Evolutionary conservation across 2,888 invertebrate species (phyloP), one percentile per base, ranked within the genome.

Genomic region (Rhaphigaster nebulosa): DNA sequence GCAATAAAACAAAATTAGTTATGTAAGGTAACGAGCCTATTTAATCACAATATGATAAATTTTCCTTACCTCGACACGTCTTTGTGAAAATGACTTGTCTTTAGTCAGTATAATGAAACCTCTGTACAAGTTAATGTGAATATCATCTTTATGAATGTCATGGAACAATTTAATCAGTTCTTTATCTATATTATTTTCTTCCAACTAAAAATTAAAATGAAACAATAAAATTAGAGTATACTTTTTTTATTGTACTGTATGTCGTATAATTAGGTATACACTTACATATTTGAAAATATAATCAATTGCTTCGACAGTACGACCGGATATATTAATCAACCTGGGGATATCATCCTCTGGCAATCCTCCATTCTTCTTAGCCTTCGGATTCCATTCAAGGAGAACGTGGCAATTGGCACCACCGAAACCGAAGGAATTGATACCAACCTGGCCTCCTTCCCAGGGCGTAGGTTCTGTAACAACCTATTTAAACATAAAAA

Each of bases 361-460:
- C 26, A 95, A 93, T 26, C 95, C 96, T 1, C 94, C 94, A 93
- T 96, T 96, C 0, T 95, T 94, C 94, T 96, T 96, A 54, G 93
- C 95, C 92, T 95, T 95, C 0, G 94, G 93, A 91, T 95, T 94
- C 87, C 96, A 95, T 93, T 95, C 95, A 18, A 97, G 93, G 80
- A 97, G 93, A 52, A 96, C 94, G 93, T 97, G 97, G 87, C 96
- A 96, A 93, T 98, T 98, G 8, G 97, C 96, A 0, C 99, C 99
- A 52, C 98, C 98, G 93, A 99, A 99, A 0, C 98, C 98, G 93
- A 98, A 99, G 20, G 97, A 98, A 94, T 98, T 99, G 45, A 98
- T 95, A 8, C 97, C 98, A 45, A 96, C 96, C 93, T 96, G 92
- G 38, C 97, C 97, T 54, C 96, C 96, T 56, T 95, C 94, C 95